Conservation (phyloP, 2,888 invertebrate species). For the Standfussiana lucernea region DNA sequence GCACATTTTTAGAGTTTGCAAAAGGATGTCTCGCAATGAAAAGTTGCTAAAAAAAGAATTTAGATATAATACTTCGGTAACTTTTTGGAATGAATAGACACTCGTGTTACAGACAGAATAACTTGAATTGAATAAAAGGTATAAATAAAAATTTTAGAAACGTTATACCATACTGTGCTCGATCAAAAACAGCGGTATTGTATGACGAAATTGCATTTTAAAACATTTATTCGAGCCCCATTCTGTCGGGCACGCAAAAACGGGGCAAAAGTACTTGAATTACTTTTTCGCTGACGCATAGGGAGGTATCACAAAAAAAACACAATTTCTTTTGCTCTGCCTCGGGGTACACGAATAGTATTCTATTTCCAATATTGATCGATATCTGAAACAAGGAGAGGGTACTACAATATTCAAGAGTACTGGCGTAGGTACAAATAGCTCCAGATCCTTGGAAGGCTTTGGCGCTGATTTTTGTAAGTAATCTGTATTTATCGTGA, state of each 20-base stretch:
- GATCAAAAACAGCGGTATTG: constrained; percentile 30
- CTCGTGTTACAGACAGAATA: constrained; percentile 12
- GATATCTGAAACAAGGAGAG: constrained; percentile 42
- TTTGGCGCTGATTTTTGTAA: not conserved
- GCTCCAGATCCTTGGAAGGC: not conserved
- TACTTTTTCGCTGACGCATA: constrained; percentile 59
- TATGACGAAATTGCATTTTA: constrained; percentile 52
- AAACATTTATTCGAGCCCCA: constrained; percentile 48
- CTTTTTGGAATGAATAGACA: not conserved
- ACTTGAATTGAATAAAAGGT: constrained; percentile 4
- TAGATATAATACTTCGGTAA: not conserved
- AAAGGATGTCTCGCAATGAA: not conserved
- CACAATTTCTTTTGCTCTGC: constrained; percentile 52
- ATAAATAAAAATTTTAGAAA: constrained; percentile 24
- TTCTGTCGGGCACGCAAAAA: constrained; percentile 37
- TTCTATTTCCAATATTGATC: constrained; percentile 59
- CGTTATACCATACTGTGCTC: constrained; percentile 10
- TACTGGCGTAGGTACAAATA: constrained; percentile 15
- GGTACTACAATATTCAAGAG: constrained; percentile 19
- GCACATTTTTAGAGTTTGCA: not conserved
- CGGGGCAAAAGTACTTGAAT: constrained; percentile 27
- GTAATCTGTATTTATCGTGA: constrained; percentile 10
- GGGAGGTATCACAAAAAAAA: constrained; percentile 60
- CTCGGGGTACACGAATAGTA: constrained; percentile 58
- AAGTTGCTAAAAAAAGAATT: not conserved